Base-by-base conservation (phyloP, 1,140 invertebrate genomes). In the Drosophila truncata region DNA sequence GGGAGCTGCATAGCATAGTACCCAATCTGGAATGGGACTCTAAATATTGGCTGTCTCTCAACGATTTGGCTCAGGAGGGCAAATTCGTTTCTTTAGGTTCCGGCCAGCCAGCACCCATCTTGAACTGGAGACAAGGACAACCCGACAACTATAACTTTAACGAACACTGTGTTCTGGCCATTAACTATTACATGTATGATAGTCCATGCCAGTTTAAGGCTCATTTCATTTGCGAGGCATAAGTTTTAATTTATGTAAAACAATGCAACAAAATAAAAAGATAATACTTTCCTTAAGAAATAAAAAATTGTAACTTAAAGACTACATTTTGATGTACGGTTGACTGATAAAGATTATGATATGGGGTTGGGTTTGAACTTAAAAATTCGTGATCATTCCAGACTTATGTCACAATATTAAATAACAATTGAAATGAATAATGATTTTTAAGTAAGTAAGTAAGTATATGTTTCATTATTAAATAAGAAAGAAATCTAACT, bases 181-280 rank as follows among this genome's bases (percentile, higher is more conserved):
- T 52, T 33, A 52, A 52, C 31, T 52, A 9, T 33, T 52, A 52
- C 13, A 52, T 52, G 2, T 52, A 33, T 13, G 49, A 52, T 11
- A 3, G 3, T 20, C 3, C 2, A 8, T 52, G 49, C 3, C 0
- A 14, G 14, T 1, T 14, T 0, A 20, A 20, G 13, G 8, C 7
- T 5, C 2, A 1, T 20, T 52, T 52, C 13, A 52, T 52, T 20
- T 52, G 49, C 18, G 49, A 52, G 49, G 11, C n/a, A 8, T 31
- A 8, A 29, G 2, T 5, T 18, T 0, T 18, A 13, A n/a, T n/a
- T n/a, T 8, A 9, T 20, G 7, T 9, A 9, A 52, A 33, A 52
- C 11, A 29, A 29, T n/a, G n/a, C 4, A 3, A 18, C 7, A 14
- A 23, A 49, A 14, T 16, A 1, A 1, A 16, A n/a, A n/a, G n/a